Evolutionary conservation across 2,797 vertebrate species (phyloP).

Genomic region (Poecilia velifera): DNA sequence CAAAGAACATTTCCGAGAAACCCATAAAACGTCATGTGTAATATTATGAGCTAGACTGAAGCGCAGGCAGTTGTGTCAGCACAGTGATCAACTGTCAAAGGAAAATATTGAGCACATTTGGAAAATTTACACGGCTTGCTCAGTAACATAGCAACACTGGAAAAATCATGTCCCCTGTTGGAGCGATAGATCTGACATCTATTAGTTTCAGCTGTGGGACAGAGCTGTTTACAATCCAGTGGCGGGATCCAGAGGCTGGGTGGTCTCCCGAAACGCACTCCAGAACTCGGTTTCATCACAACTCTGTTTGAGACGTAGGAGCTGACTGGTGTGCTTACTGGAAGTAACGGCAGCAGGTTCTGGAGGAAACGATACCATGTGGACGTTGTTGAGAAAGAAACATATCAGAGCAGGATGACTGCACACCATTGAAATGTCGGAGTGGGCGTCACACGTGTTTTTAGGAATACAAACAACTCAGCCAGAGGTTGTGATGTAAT

Average conservation of each 20-base stretch:
- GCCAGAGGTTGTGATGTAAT: constrained; percentile 57
- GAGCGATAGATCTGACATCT: constrained; percentile 70
- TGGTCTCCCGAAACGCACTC: constrained; percentile 69
- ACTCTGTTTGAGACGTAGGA: constrained; percentile 52
- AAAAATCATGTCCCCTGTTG: constrained; percentile 50
- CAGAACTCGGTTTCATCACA: constrained; percentile 66
- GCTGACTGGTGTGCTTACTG: constrained; percentile 69
- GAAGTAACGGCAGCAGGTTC: constrained; percentile 53
- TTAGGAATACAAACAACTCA: constrained; percentile 54
- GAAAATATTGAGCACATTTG: constrained; percentile 43
- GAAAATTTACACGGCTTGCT: constrained; percentile 36
- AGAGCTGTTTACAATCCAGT: constrained; percentile 73
- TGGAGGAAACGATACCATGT: constrained; percentile 67
- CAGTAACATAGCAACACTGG: constrained; percentile 36
- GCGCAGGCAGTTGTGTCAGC: constrained; percentile 34
- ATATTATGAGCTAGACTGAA: constrained; percentile 12
- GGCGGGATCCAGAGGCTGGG: constrained; percentile 73
- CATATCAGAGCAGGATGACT: constrained; percentile 49
- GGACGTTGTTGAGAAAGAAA: constrained; percentile 58
- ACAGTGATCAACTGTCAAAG: constrained; percentile 31
- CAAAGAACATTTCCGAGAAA: constrained; percentile 36
- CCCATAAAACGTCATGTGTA: constrained; percentile 22
- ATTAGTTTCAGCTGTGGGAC: constrained; percentile 77
- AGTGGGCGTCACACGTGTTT: constrained; percentile 61
- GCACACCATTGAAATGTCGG: constrained; percentile 48